phyloP scores from a whole-genome alignment of 2,113 vertebrate species.

The Corythoichthys intestinalis region DNA sequence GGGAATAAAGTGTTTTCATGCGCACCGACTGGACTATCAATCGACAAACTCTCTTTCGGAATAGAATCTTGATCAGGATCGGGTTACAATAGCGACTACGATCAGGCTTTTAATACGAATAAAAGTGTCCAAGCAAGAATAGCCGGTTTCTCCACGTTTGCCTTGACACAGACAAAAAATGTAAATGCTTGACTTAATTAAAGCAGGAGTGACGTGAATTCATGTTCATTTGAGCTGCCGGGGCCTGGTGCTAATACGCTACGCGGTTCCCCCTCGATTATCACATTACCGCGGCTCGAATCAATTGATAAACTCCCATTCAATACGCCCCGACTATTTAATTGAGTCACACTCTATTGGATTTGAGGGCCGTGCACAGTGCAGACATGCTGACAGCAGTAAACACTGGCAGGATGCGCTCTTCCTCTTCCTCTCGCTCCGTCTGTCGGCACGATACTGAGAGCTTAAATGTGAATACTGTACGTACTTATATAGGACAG shows the following conservation, averaged over 20 bases:
- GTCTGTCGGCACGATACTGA: constrained; percentile 31
- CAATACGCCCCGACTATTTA: constrained; percentile 93
- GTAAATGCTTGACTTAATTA: constrained; percentile 61
- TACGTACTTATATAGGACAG: constrained; percentile 5
- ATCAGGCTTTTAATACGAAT: no score
- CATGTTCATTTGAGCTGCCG: constrained; percentile 62
- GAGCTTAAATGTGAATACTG: constrained; percentile 9
- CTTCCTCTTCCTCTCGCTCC: constrained; percentile 37
- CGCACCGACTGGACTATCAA: no score
- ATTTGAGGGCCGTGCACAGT: constrained; percentile 80
- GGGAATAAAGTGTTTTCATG: no score
- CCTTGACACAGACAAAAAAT: constrained; percentile 27
- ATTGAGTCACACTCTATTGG: constrained; percentile 99
- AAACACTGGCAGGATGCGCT: constrained; percentile 77
- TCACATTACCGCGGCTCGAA: constrained; percentile 94
- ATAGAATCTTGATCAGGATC: no score
- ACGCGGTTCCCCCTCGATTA: constrained; percentile 93
- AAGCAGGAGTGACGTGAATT: constrained; percentile 61
- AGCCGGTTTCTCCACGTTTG: constrained; percentile 30
- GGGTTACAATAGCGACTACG: no score
- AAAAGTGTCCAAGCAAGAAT: no score
- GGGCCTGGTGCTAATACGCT: constrained; percentile 87
- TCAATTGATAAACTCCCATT: constrained; percentile 98
- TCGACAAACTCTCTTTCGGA: no score
- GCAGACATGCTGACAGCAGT: constrained; percentile 92